phyloP scores from a whole-genome alignment of 2,888 invertebrate species.

The Dicycla oo region DNA sequence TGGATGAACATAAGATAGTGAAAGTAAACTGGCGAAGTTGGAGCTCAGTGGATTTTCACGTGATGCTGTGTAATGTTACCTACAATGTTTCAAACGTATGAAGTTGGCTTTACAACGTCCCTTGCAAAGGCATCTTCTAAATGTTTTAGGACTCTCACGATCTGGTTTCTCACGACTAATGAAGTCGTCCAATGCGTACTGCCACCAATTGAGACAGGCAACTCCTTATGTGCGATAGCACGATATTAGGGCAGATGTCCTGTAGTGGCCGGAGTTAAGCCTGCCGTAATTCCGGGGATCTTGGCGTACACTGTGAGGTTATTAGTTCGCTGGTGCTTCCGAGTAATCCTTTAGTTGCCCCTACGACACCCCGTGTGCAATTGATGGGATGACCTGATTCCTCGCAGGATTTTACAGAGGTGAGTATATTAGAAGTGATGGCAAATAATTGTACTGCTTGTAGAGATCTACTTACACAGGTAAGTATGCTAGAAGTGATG shows the following conservation, averaged over 20 bases:
- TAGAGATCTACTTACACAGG: too few species aligned
- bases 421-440: not conserved
- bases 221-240: constrained; percentile 7
- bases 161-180: not conserved
- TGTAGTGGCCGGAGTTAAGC: constrained; percentile 31
- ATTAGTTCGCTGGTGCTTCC: constrained; percentile 27
- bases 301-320: constrained; percentile 21
- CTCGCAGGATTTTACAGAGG: not conserved
- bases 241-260: constrained; percentile 9
- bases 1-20: not conserved
- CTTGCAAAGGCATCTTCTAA: not conserved
- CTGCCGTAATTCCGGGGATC: constrained; percentile 30
- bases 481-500: not conserved
- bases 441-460: not conserved
- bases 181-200: not conserved
- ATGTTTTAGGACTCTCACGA: too few species aligned
- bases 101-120: not conserved
- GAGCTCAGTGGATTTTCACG: not conserved
- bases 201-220: not conserved
- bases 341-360: constrained; percentile 21
- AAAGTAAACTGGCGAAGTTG: constrained; percentile 4
- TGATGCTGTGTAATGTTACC: too few species aligned
- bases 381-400: constrained; percentile 19
- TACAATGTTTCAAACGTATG: constrained; percentile 6
- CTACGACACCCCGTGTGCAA: not conserved